Conservation (phyloP, 2,113 vertebrate genomes). For the Jaculus jaculus region DNA sequence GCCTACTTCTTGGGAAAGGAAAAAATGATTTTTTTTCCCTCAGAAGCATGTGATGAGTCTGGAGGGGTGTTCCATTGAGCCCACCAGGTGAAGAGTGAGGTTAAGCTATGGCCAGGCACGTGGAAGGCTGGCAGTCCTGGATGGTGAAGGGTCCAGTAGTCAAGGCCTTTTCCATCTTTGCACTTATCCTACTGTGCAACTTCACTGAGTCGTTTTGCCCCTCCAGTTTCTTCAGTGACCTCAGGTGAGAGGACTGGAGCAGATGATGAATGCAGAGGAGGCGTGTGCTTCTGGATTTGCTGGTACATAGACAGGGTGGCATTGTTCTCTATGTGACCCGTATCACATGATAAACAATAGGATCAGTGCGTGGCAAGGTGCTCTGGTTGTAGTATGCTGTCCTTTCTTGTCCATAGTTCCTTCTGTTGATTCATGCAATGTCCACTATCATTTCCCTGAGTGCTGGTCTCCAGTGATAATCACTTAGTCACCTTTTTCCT, state of each 20-base stretch:
- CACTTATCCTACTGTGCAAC: not conserved
- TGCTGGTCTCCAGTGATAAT: not conserved
- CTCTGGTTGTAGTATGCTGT: not conserved
- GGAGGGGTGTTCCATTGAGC: not conserved
- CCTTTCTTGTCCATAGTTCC: not conserved
- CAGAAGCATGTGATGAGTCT: not conserved
- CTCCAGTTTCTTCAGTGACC: not conserved
- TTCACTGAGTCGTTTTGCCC: not conserved
- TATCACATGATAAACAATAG: not conserved
- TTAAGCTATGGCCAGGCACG: fast-evolving
- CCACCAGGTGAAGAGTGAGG: not conserved
- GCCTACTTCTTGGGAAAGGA: constrained; percentile 9
- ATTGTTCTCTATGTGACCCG: not conserved
- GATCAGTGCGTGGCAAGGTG: not conserved
- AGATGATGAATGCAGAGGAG: not conserved
- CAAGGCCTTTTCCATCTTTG: not conserved
- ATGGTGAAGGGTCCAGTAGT: not conserved
- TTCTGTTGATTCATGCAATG: not conserved
- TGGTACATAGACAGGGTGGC: not conserved
- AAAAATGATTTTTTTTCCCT: constrained; percentile 18
- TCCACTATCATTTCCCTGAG: not conserved
- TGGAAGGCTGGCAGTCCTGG: not conserved
- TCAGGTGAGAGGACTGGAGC: not conserved
- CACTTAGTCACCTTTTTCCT: not conserved
- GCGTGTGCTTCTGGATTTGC: not conserved